phyloP scores from a whole-genome alignment of 2,113 vertebrate species.

The Pollachius pollachius region DNA sequence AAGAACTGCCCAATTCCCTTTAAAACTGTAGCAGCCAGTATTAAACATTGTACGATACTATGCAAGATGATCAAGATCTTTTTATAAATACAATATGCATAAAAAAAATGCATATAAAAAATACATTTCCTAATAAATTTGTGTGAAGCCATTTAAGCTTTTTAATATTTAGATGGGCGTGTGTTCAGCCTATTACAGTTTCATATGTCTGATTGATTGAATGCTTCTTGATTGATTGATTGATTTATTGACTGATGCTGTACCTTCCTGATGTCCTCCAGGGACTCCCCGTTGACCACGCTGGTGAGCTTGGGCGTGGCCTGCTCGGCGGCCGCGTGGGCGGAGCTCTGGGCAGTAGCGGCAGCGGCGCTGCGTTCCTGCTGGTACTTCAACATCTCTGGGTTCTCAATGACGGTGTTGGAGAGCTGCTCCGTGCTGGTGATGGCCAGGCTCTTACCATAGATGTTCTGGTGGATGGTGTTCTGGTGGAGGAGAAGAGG shows the following conservation, averaged over 20 bases:
- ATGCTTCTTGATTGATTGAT: no score
- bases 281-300: slow-evolving; percentile 93
- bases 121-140: no score
- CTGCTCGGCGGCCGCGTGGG: slow-evolving; percentile 45
- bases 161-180: no score
- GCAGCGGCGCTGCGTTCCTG: slow-evolving; percentile 78
- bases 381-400: slow-evolving; percentile 97
- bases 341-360: slow-evolving; percentile 20
- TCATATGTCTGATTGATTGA: no score
- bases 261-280: slow-evolving; percentile 97
- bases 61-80: no score
- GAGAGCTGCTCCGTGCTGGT: slow-evolving; percentile 91
- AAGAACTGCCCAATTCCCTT: no score
- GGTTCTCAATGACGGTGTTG: slow-evolving; percentile 96
- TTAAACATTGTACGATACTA: no score
- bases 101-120: no score
- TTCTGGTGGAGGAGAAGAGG: slow-evolving; percentile 73
- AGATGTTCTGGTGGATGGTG: slow-evolving; percentile 94
- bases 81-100: no score
- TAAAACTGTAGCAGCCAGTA: no score
- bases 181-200: no score
- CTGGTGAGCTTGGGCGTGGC: slow-evolving; percentile 84
- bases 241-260: neutral
- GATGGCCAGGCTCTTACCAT: slow-evolving; percentile 95
- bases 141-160: no score